Evolutionary conservation across 2,888 invertebrate genomes (phyloP), one percentile per base, ranked within the genome.

Genomic region (Microctonus hyperodae): DNA sequence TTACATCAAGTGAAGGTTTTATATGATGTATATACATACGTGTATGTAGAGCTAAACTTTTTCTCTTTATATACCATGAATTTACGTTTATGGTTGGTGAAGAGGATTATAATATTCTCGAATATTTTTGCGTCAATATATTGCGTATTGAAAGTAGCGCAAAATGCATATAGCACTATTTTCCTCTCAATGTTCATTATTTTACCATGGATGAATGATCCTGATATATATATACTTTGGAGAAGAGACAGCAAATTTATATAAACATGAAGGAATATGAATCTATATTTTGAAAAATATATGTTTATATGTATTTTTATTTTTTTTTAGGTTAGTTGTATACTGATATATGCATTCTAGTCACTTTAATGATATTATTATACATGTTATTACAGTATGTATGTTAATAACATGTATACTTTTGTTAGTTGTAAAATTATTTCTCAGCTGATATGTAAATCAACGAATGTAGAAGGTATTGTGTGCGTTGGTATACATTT

Each of bases 241-340:
- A 20, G 57, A 6, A 57, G 37, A n/a, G 62, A 40, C 61, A 16
- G 44, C 16, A 44, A 44, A n/a, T n/a, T 7, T n/a, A 44, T 44
- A 16, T 44, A 44, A 6, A 16, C 16, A 16, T 44, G 16, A 20
- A 37, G 4, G 37, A n/a, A 37, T 37, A n/a, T n/a, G n/a, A 4
- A 37, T n/a, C n/a, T 37, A n/a, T n/a, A 37, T 37, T n/a, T n/a
- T n/a, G n/a, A n/a, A n/a, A n/a, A n/a, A n/a, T n/a, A 28, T 28
- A 28, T 28, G 28, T 28, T 28, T 28, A 28, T 28, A 44, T 44
- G n/a, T 5, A 44, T n/a, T 16, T 1, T 16, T 44, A 37, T n/a
- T n/a, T n/a, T n/a, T n/a, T n/a, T n/a, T n/a, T n/a, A n/a, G n/a
- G n/a, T n/a, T n/a, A n/a, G n/a, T n/a, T n/a, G n/a, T n/a, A n/a